These are phyloP conservation scores for Parazoanthus swiftii DNA, from an alignment of 92 coral and sea anemone species.

Conservation along the genomic window DNA sequence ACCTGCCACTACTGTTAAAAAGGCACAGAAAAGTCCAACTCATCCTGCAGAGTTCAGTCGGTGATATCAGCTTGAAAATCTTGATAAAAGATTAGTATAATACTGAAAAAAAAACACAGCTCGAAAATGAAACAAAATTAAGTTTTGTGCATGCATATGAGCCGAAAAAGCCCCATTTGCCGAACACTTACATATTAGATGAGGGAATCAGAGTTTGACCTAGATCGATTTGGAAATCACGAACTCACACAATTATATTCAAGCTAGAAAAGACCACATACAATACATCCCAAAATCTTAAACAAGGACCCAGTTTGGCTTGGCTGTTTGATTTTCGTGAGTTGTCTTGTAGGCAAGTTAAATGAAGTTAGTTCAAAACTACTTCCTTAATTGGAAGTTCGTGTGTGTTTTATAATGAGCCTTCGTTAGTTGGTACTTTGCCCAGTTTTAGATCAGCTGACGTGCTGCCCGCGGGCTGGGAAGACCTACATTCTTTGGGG, in stretches of 20 bases:
- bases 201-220: not conserved
- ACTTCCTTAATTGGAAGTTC: conserved; percentile 18
- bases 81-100: not conserved
- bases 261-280: not conserved
- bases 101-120: not conserved
- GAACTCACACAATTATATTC: not conserved
- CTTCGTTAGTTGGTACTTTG: not conserved
- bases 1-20: not conserved
- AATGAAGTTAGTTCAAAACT: not conserved
- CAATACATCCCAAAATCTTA: not conserved
- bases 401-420: not conserved
- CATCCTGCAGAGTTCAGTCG: not conserved
- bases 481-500: not conserved
- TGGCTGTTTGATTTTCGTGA: not conserved
- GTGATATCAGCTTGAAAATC: not conserved
- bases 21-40: not conserved
- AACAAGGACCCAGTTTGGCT: not conserved
- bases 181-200: not conserved
- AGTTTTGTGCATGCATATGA: not conserved
- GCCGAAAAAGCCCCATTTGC: not conserved
- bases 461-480: not conserved
- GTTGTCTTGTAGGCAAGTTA: not conserved
- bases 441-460: not conserved
- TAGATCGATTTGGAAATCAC: not conserved
- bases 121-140: conserved; percentile 14